Evolutionary conservation across 2,113 vertebrate species (phyloP).

Genomic region (Tetrax tetrax): DNA sequence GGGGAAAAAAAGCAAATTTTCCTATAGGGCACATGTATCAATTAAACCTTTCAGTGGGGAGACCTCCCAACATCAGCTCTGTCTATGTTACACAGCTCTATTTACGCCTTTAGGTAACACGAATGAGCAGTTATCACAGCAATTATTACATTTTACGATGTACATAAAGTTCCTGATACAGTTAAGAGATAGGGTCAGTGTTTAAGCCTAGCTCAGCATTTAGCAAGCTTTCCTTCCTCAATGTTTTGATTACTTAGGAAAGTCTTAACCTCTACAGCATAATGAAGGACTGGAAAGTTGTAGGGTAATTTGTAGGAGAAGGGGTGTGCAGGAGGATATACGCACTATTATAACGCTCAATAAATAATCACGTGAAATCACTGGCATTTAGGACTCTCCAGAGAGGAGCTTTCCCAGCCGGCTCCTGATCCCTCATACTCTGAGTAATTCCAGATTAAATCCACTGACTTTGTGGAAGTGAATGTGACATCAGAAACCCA

Average conservation of each 20-base stretch:
- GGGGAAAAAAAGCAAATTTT: not conserved
- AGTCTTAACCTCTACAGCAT: slow-evolving; percentile 40
- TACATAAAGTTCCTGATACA: slow-evolving; percentile 58
- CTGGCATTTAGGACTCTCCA: slow-evolving; percentile 51
- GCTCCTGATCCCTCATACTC: slow-evolving; percentile 30
- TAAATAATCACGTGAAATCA: slow-evolving; percentile 57
- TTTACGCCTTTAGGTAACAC: slow-evolving; percentile 67
- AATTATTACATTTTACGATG: slow-evolving; percentile 72
- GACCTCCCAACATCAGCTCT: slow-evolving; percentile 21
- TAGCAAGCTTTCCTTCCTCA: slow-evolving; percentile 61
- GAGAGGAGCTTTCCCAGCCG: slow-evolving; percentile 31
- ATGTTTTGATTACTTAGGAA: slow-evolving; percentile 47
- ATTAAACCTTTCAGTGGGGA: slow-evolving; percentile 58
- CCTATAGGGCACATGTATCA: slow-evolving; percentile 30
- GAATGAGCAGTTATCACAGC: slow-evolving; percentile 64
- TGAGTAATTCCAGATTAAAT: slow-evolving; percentile 57
- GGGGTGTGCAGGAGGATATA: not conserved
- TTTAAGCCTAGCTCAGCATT: slow-evolving; percentile 69
- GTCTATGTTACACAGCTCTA: slow-evolving; percentile 41
- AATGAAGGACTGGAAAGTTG: slow-evolving; percentile 29
- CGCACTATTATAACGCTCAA: slow-evolving; percentile 47
- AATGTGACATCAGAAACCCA: slow-evolving; percentile 26
- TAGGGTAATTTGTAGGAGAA: slow-evolving; percentile 39
- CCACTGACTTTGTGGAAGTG: slow-evolving; percentile 6
- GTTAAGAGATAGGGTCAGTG: slow-evolving; percentile 61